Conservation (phyloP, 2,888 invertebrate genomes). For the Dimorphilus gyrociliatus region DNA sequence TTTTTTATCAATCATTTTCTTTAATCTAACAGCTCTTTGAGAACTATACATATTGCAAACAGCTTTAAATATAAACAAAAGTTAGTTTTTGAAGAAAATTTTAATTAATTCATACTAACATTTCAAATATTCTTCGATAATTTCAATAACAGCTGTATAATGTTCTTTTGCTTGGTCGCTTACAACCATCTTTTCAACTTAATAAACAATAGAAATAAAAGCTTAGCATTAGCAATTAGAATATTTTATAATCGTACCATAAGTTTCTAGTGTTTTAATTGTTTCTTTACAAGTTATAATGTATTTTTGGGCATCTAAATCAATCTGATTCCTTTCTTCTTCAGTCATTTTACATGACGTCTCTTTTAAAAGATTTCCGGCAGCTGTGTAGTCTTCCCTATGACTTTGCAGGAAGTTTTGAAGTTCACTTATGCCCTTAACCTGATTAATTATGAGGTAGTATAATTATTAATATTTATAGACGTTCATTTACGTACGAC, state of each 20-base stretch:
- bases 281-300: conserved; percentile 62
- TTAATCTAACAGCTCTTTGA: conserved; percentile 68
- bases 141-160: conserved; percentile 54
- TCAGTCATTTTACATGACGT: conserved; percentile 59
- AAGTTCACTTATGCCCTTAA: conserved; percentile 54
- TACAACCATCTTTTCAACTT: conserved; percentile 21
- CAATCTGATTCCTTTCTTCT: conserved; percentile 67
- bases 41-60: conserved; percentile 75
- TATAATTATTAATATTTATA: conserved; percentile 2
- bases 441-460: conserved; percentile 42
- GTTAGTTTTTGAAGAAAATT: neutral
- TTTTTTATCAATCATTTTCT: conserved; percentile 64
- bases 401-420: conserved; percentile 65
- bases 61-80: conserved; percentile 28
- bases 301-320: conserved; percentile 64
- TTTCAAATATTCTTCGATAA: conserved; percentile 64
- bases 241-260: conserved; percentile 29
- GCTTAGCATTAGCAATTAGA: neutral
- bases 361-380: conserved; percentile 35
- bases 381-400: conserved; percentile 64
- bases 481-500: conserved; percentile 29
- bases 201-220: conserved; percentile 4
- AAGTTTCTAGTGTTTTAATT: conserved; percentile 56
- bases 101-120: conserved; percentile 14
- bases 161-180: conserved; percentile 55